Evolutionary conservation across 2,797 vertebrate species (phyloP), one percentile per base, ranked within the genome.

Genomic region (Neosalanx taihuensis): DNA sequence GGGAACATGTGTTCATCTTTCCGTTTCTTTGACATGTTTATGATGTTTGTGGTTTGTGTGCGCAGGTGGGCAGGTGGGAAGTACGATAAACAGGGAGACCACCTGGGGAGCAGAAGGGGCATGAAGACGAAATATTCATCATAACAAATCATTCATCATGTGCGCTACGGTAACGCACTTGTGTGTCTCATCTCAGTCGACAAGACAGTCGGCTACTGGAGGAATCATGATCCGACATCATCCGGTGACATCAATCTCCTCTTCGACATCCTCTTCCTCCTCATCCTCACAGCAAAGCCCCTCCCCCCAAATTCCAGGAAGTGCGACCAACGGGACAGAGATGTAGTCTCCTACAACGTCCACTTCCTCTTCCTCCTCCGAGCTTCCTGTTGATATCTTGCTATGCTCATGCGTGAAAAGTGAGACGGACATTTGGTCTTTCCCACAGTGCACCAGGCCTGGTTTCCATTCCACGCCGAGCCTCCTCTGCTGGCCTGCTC

Each of bases 321-420:
- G 73, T 0, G 75, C 73, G 10, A 78, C 64, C 0, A 79, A 73
- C 0, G 76, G 75, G 18, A 76, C 67, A 0, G 83, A 83, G 66
- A 77, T 70, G 51, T 35, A 77, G 1, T 61, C 67, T 70, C 81
- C 84, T 0, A 76, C 64, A 69, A 90, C 86, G 4, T 89, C 88
- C 0, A 89, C 30, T 29, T 84, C 82, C 17, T 84, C 81, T 7
- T 74, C 74, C 15, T 49, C 51, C 29, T 75, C 66, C 33, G 31
- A 5, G 63, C 70, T 69, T 62, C 69, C 72, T 1, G 41, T 41
- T 4, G 69, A 72, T 2, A 18, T 33, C 20, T 9, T 23, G 1
- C 7, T 61, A 35, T 10, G 12, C 13, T 64, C 18, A 15, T 18
- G 41, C 17, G 76, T 26, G n/a, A 20, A 1, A 3, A 31, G 61